Base-by-base conservation (phyloP, 2,888 invertebrate genomes). In the Eupithecia subumbrata region DNA sequence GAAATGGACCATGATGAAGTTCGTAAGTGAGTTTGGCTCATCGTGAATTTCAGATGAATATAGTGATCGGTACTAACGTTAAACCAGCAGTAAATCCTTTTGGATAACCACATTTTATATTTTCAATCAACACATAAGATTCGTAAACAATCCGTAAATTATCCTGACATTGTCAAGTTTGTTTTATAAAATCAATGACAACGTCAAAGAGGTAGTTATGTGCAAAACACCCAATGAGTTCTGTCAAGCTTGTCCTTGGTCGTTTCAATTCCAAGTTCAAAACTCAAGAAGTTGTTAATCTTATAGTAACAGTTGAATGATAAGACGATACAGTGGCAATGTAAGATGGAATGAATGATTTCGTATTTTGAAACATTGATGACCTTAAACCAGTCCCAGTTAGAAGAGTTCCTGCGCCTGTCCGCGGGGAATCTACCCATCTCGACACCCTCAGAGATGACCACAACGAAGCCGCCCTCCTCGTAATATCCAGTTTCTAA, bases 331-430 rank as follows among this genome's bases (percentile, higher is more conserved):
- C 78, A 80, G 75, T 84, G 84, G 90, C 86, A 88, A 88, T 91
- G 88, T 88, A 88, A 92, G 86, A 91, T 92, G 93, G 93, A 92
- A 93, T 92, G 93, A 80, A 82, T 82, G 80, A 82, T 78, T 80
- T 84, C 87, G 85, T 85, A 88, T 86, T 60, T 86, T 87, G 89
- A 89, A 90, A 89, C 88, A 87, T 87, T 87, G 91, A 94, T 92
- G 95, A 96, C 96, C 96, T 96, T 96, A 91, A 96, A 93, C 96
- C 96, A 96, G 91, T 95, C 95, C 96, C 96, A 96, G 93, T 96
- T 95, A 87, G 94, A 92, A 90, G 95, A 95, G 90, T 95, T 95
- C 90, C 95, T 95, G 93, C 95, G 95, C 85, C 87, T 91, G 87
- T 95, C 93, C 82, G 95, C 95, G 82, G 96, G 96, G 88, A 96